Base-by-base conservation (phyloP, 2,797 vertebrate species). In the Chaunax sp. region DNA sequence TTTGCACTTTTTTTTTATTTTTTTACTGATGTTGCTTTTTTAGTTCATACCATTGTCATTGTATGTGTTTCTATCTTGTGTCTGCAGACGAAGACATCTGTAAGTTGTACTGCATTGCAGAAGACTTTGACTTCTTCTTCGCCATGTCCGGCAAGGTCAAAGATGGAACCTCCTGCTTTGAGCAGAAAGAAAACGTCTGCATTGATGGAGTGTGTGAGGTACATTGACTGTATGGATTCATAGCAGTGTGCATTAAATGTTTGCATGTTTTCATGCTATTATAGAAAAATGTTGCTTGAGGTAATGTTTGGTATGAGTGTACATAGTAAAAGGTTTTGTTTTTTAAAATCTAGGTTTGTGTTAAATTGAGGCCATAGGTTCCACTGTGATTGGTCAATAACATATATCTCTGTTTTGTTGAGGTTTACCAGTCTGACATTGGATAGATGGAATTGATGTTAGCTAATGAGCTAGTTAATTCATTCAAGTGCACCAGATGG, bases 91-190 rank as follows among this genome's bases (percentile, higher is more conserved):
- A 98, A 89, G 97, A 98, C 77, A 93, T 95, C 79, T 99, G 97
- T 80, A 99, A 98, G 86, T 92, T 99, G 16, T 99, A 99, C 89
- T 99, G 98, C 93, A 98, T 96, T 50, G 97, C 98, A 16, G 97
- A 98, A 89, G 96, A 99, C 87, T 99, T 97, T 76, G 97, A 98
- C 82, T 99, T 99, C 84, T 99, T 99, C 93, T 99, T 99, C 3
- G 97, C 97, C 50, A 97, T 99, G 96, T 95, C 97, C 65, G 95
- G 94, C 89, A 98, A 97, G 83, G 97, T 99, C 75, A 97, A 96
- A 89, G 98, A 98, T 0, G 98, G 98, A 54, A 99, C 98, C 0
- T 89, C 91, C 13, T 99, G 98, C 81, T 96, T 95, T 1, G 86
- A 95, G 16, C 92, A 94, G 80, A 93, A 78, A 77, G 92, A 88